Percentiles rank a stretch among this genome's conserved stretches.
Evolutionary conservation across 2,113 vertebrate genomes (phyloP).

Genomic region (Bos javanicus): DNA sequence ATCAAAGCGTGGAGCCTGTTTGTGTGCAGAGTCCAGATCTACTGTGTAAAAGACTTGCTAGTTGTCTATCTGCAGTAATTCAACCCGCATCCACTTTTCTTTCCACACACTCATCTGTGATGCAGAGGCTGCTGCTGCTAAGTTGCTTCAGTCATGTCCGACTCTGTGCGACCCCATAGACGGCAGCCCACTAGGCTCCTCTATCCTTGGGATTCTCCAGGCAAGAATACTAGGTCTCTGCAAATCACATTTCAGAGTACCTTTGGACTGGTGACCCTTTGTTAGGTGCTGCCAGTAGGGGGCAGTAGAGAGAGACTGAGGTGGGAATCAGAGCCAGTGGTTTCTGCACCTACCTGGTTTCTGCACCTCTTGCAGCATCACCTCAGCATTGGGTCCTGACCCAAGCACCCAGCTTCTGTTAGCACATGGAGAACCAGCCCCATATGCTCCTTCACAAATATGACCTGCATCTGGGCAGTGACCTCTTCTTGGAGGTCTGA

Average conservation of each 20-base stretch:
- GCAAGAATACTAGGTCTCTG: neutral
- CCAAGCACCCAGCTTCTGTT: neutral
- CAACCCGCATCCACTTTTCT: neutral
- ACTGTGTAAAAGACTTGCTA: neutral
- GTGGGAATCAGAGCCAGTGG: neutral
- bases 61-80: neutral
- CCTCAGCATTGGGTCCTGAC: neutral
- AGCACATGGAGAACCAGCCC: neutral
- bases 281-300: neutral
- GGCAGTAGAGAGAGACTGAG: neutral
- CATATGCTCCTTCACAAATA: neutral
- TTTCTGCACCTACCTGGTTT: no score
- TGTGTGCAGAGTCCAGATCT: neutral
- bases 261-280: neutral
- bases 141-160: accelerated
- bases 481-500: neutral
- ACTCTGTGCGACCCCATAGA: no score
- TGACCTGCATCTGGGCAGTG: neutral
- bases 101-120: neutral
- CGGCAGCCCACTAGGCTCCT: no score
- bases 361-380: neutral
- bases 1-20: neutral
- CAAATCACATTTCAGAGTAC: neutral
- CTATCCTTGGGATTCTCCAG: accelerated
- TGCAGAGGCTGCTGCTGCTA: no score